Evolutionary conservation across 2,888 invertebrate genomes (phyloP).

Genomic region (Smittia sp.): DNA sequence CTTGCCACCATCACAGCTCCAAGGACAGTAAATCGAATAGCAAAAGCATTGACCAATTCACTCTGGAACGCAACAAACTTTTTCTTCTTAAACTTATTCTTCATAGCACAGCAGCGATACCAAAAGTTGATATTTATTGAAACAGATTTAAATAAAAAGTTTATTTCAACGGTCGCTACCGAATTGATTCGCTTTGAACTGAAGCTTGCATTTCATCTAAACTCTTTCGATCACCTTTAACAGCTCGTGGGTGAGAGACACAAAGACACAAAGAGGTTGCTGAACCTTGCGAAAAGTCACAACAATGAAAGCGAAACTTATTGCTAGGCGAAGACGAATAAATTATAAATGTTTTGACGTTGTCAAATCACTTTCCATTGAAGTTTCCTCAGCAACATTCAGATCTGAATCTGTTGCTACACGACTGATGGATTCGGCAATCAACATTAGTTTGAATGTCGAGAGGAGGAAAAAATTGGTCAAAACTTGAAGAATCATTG

Average conservation of each 20-base stretch:
- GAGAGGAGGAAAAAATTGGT: neutral
- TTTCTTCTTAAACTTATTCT: too few relatives aligned
- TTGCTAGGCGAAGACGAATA: neutral
- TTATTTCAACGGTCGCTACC: too few relatives aligned
- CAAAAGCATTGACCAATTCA: too few relatives aligned
- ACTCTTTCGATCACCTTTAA: too few relatives aligned
- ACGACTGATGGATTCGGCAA: neutral
- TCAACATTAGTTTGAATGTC: neutral
- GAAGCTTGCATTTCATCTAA: too few relatives aligned
- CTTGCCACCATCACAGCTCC: slow-evolving; percentile 56
- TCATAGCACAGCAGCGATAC: slow-evolving; percentile 24
- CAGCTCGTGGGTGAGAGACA: too few relatives aligned
- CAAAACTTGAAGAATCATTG: neutral
- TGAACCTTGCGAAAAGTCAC: slow-evolving; percentile 2
- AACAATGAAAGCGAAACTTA: neutral
- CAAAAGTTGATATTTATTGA: neutral
- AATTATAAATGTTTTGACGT: neutral
- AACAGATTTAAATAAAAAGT: too few relatives aligned
- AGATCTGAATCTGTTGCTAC: neutral
- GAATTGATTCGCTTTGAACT: too few relatives aligned
- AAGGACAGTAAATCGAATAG: too few relatives aligned
- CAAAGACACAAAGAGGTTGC: neutral
- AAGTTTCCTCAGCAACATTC: too few relatives aligned
- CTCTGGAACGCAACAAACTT: too few relatives aligned
- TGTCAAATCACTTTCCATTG: neutral